phyloP scores from a whole-genome alignment of 2,888 invertebrate genomes.

The Neoitamus cyanurus region DNA sequence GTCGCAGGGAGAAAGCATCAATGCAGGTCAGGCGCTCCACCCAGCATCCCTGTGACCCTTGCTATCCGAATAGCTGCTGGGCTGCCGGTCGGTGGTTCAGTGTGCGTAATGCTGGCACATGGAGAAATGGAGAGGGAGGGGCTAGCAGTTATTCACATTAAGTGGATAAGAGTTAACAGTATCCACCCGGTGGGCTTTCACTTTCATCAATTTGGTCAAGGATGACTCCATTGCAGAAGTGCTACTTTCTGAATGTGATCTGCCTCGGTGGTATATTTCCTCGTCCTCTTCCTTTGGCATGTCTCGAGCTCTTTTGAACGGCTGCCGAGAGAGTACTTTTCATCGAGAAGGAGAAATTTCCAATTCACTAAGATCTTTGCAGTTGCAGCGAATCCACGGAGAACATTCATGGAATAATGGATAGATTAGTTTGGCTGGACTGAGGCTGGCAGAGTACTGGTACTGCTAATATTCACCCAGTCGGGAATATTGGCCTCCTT shows the following conservation, averaged over 20 bases:
- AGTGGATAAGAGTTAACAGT: neutral
- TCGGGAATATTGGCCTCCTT: too few relatives aligned
- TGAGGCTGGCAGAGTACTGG: neutral
- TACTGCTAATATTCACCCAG: neutral
- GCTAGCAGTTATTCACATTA: neutral
- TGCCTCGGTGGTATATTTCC: neutral
- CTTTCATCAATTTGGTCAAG: constrained; percentile 39
- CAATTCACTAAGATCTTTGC: neutral
- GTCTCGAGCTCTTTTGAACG: neutral
- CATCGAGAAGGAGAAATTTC: neutral
- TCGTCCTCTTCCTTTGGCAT: neutral
- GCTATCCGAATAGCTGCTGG: neutral
- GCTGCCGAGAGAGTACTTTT: neutral
- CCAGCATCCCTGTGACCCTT: neutral
- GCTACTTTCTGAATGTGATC: neutral
- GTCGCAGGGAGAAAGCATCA: neutral
- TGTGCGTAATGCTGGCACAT: neutral
- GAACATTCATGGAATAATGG: neutral
- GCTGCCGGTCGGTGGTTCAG: neutral
- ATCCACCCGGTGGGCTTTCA: constrained; percentile 15
- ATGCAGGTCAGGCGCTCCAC: neutral
- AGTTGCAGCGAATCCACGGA: neutral
- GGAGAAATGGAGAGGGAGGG: neutral
- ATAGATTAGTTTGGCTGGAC: neutral
- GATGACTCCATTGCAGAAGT: neutral